phyloP scores from a whole-genome alignment of 2,797 vertebrate genomes.

The Hydrocynus forskahlii region DNA sequence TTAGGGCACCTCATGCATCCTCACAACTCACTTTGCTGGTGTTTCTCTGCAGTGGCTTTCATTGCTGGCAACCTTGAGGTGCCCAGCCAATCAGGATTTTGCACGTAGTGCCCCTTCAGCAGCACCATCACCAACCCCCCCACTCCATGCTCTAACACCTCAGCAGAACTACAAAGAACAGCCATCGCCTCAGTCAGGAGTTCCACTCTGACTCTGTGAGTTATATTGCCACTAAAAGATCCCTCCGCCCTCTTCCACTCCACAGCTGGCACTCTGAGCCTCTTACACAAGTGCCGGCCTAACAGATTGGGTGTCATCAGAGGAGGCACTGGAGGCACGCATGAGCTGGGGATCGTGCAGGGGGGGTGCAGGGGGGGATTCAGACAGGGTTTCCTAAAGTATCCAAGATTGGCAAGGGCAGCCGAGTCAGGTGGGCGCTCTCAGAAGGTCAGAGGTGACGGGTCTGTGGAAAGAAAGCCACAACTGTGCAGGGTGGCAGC shows the following conservation, averaged over 20 bases:
- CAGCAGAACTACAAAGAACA: conserved; percentile 48
- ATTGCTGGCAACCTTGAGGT: conserved; percentile 37
- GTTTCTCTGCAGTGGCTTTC: conserved; percentile 26
- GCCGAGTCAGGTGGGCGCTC: conserved; percentile 44
- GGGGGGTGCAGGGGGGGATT: conserved; percentile 23
- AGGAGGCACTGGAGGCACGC: conserved; percentile 41
- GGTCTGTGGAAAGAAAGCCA: conserved; percentile 47
- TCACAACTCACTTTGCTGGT: conserved; percentile 4
- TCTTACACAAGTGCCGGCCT: conserved; percentile 66
- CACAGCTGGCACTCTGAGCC: conserved; percentile 54
- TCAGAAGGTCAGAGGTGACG: conserved; percentile 61
- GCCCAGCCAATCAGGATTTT: conserved; percentile 36
- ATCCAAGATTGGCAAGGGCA: conserved; percentile 45
- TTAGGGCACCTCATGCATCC: neutral
- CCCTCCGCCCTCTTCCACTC: neutral
- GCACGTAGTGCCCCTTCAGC: conserved; percentile 8
- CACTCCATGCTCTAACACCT: conserved; percentile 41
- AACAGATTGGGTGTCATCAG: conserved; percentile 71
- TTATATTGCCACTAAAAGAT: conserved; percentile 41
- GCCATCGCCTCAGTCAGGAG: conserved; percentile 52
- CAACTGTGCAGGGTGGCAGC: conserved; percentile 59
- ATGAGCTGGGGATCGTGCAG: conserved; percentile 16
- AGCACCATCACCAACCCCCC: neutral
- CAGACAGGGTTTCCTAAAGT: conserved; percentile 63
- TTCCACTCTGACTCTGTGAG: conserved; percentile 44